These are phyloP conservation scores for Euzetes globulus DNA, from an alignment of 2,888 invertebrate genomes.

Conservation along the genomic window DNA sequence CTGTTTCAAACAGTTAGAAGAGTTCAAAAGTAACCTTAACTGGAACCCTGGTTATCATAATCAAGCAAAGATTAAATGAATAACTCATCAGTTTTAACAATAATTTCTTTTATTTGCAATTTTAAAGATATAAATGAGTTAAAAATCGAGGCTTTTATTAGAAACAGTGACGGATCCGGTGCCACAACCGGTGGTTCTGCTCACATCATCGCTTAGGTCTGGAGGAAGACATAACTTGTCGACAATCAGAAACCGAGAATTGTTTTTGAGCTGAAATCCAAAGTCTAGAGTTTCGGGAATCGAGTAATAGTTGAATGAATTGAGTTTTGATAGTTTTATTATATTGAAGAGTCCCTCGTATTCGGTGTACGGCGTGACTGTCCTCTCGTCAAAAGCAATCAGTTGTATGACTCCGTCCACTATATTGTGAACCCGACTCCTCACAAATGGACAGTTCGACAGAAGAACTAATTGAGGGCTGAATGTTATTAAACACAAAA, in stretches of 20 bases:
- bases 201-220: slow-evolving; percentile 35
- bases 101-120: not conserved
- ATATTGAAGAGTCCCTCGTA: slow-evolving; percentile 29
- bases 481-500: slow-evolving; percentile 27
- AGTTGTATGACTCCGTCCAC: slow-evolving; percentile 22
- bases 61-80: too few relatives aligned
- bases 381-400: slow-evolving; percentile 17
- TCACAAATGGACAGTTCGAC: slow-evolving; percentile 8
- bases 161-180: not conserved
- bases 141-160: not conserved
- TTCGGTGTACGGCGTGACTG: slow-evolving; percentile 28
- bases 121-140: not conserved
- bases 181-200: slow-evolving; percentile 29
- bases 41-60: too few relatives aligned
- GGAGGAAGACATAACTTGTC: slow-evolving; percentile 37
- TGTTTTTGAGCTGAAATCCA: slow-evolving; percentile 35
- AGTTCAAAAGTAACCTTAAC: too few relatives aligned
- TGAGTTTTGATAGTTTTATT: slow-evolving; percentile 28
- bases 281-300: slow-evolving; percentile 29
- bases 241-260: slow-evolving; percentile 25
- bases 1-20: too few relatives aligned
- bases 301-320: slow-evolving; percentile 22
- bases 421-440: slow-evolving; percentile 25
- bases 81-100: too few relatives aligned
- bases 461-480: slow-evolving; percentile 3